Evolutionary conservation across 2,888 invertebrate species (phyloP).

Genomic region (Leptinotarsa peninsularis): DNA sequence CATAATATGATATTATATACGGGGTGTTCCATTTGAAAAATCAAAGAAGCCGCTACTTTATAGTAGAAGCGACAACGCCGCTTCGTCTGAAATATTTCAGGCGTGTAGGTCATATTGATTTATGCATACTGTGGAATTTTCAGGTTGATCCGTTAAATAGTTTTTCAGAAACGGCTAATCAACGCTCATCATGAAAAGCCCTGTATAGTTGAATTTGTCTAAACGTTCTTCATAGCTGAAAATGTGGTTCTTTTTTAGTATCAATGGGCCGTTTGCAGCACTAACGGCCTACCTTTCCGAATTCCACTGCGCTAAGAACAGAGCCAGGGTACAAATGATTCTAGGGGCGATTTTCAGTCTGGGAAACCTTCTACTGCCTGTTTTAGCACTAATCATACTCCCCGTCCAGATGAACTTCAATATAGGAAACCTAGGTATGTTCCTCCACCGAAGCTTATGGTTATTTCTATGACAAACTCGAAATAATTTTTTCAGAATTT

Average conservation of each 20-base stretch:
- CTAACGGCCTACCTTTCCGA: constrained; percentile 80
- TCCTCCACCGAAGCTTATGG: background rate
- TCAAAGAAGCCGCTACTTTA: too few species aligned
- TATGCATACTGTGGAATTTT: too few species aligned
- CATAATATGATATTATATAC: too few species aligned
- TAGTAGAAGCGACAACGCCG: too few species aligned
- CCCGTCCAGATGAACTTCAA: constrained; percentile 66
- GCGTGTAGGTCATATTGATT: too few species aligned
- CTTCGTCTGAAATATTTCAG: too few species aligned
- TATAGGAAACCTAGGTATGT: constrained; percentile 49
- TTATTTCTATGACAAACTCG: background rate
- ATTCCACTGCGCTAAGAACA: constrained; percentile 75
- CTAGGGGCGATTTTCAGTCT: constrained; percentile 76
- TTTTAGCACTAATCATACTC: constrained; percentile 79
- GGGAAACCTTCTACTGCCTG: constrained; percentile 74
- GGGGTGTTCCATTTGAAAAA: too few species aligned
- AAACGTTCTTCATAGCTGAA: background rate
- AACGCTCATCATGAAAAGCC: too few species aligned
- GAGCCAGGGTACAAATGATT: constrained; percentile 74
- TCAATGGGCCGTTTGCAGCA: constrained; percentile 80
- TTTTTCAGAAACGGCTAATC: too few species aligned
- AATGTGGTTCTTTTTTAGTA: constrained; percentile 63
- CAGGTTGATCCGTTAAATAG: too few species aligned
- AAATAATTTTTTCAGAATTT: constrained; percentile 64
- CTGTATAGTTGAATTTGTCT: too few species aligned